Evolutionary conservation across 2,888 invertebrate species (phyloP), one percentile per base, ranked within the genome.

Genomic region (Drosophila vallismaia): DNA sequence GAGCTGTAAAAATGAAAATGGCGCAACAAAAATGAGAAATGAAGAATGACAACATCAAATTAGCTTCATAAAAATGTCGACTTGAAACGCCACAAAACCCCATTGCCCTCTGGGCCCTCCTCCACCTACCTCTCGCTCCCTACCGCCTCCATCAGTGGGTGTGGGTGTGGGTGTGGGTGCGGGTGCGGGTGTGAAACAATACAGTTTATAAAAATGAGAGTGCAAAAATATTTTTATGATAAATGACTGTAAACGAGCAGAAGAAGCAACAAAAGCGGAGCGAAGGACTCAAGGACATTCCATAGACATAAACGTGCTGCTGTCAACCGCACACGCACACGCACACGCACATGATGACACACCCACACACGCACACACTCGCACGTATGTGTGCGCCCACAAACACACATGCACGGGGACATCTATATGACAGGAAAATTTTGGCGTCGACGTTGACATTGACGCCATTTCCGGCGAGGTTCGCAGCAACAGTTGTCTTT

Each of bases 11-110:
- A 86, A 75, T 56, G 84, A 71, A 75, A 82, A 86, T 83, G 86
- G 84, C 72, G 71, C 74, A 74, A 86, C 82, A 86, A 80, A 82
- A 80, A 78, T 77, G 71, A 75, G 81, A 86, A 83, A 83, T 83
- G 86, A 83, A 83, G 82, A 83, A 83, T 78, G 82, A 83, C 82
- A 86, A 84, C 86, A 86, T 86, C 84, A 83, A 83, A 86, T 83
- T 83, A 83, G 83, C 83, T 83, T 78, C 85, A 83, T 86, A 84
- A 83, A 86, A 83, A 79, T 75, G 86, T 84, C 81, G 69, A 75
- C 52, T 59, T 48, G 46, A 24, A 45, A 46, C 57, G 62, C 44
- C 36, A 53, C 48, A 36, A 42, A n/a, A 14, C 45, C 6, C 10
- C 36, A 33, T 29, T 58, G 44, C 48, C 8, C 31, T 55, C 29